Evolutionary conservation across 2,113 vertebrate species (phyloP).

Genomic region (Acinonyx jubatus): DNA sequence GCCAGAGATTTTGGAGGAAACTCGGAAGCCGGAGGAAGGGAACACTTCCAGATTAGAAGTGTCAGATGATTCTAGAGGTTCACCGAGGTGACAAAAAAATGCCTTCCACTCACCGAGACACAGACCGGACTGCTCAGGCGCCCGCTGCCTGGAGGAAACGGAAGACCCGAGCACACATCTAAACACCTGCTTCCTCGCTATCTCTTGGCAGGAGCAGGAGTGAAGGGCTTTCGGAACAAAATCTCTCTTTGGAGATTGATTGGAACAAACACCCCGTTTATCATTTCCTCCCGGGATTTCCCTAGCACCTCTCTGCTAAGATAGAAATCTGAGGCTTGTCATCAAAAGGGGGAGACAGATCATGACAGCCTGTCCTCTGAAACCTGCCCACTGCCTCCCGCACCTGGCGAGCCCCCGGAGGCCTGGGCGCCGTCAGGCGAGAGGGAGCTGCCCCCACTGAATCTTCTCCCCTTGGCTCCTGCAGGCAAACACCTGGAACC

Average conservation of each 20-base stretch:
- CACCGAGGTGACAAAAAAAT: too few species aligned
- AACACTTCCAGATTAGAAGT: background rate
- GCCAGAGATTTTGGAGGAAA: background rate
- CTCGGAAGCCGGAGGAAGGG: background rate
- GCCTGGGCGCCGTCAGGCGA: background rate
- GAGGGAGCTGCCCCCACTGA: background rate
- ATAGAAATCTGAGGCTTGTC: constrained; percentile 77
- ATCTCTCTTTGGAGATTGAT: constrained; percentile 43
- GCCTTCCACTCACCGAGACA: background rate
- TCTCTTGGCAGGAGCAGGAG: background rate
- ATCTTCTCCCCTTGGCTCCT: constrained; percentile 35
- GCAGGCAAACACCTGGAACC: constrained; percentile 77
- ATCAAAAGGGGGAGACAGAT: constrained; percentile 62
- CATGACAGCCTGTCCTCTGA: constrained; percentile 61
- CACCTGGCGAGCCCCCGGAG: constrained; percentile 74
- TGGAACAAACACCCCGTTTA: constrained; percentile 36
- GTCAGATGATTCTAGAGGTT: background rate
- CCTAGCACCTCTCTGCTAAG: constrained; percentile 53
- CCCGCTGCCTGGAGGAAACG: accelerated
- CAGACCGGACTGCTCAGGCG: background rate
- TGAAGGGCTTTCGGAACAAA: background rate
- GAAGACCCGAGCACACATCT: background rate
- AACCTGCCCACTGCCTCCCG: constrained; percentile 37
- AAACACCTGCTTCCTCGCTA: accelerated
- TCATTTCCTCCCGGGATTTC: constrained; percentile 57